A percentile compares a stretch with the other conserved stretches of the same genome.
These are phyloP conservation scores for Nipponia nippon DNA, from an alignment of 2,113 vertebrate species.

Conservation along the genomic window DNA sequence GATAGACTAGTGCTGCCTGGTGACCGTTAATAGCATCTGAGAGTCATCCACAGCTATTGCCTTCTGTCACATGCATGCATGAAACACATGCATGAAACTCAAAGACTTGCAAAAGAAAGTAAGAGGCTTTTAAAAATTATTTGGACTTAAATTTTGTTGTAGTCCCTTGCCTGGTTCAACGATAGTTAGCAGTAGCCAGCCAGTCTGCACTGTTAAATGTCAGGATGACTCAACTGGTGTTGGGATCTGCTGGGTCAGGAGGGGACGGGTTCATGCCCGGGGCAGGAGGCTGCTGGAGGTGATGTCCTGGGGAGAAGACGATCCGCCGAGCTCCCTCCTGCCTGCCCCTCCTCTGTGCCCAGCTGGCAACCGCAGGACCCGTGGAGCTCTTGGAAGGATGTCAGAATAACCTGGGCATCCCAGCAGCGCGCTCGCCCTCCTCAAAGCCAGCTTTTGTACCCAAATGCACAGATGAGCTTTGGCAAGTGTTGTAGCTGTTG, in stretches of 20 bases:
- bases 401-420: neutral
- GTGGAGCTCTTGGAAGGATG: neutral
- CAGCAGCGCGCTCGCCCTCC: rapidly evolving
- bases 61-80: rapidly evolving
- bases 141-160: neutral
- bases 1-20: neutral
- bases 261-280: neutral
- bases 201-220: neutral
- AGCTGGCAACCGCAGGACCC: neutral
- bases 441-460: neutral
- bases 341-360: neutral
- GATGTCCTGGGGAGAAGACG: neutral
- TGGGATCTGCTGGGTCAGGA: constrained; percentile 37
- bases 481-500: neutral
- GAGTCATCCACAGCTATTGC: neutral
- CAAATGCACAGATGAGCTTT: rapidly evolving
- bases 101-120: neutral
- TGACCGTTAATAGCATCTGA: neutral
- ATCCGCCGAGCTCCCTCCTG: neutral
- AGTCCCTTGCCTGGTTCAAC: neutral
- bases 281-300: constrained; percentile 34
- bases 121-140: neutral
- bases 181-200: neutral
- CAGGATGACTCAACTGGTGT: constrained; percentile 39
- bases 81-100: neutral